Evolutionary conservation across 1,140 invertebrate genomes (phyloP).

Genomic region (Drosophila dunni): DNA sequence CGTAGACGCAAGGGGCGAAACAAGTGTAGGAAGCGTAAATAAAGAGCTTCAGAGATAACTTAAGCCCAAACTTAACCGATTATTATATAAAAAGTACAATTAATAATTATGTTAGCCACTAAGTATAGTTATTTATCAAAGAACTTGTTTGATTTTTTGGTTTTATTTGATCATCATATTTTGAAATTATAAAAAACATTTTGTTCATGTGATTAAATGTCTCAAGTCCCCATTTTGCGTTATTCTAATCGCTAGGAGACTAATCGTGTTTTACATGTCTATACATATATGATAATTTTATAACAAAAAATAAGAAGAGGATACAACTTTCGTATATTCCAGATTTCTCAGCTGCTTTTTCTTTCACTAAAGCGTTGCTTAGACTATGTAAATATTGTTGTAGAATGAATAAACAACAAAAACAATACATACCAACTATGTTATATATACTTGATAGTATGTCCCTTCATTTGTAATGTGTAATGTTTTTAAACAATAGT

Average conservation of each 20-base stretch:
- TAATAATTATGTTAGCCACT: conserved; percentile 21
- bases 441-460: conserved; percentile 19
- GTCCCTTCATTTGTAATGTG: conserved; percentile 19
- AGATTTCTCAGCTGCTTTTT: conserved; percentile 30
- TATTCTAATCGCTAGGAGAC: conserved; percentile 37
- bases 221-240: conserved; percentile 33
- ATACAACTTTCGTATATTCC: conserved; percentile 30
- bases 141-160: conserved; percentile 38
- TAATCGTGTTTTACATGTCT: conserved; percentile 30
- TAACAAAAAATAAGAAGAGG: conserved; percentile 69
- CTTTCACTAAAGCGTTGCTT: conserved; percentile 44
- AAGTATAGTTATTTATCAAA: conserved; percentile 28
- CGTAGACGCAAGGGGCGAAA: conserved; percentile 80
- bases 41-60: background rate
- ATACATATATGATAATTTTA: conserved; percentile 70
- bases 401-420: conserved; percentile 46
- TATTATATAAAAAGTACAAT: conserved; percentile 19
- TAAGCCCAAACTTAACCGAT: conserved; percentile 1
- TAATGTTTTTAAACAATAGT: conserved; percentile 61
- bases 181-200: conserved; percentile 72
- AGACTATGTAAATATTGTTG: conserved; percentile 55
- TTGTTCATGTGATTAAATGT: conserved; percentile 72
- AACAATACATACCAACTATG: conserved; percentile 38
- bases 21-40: conserved; percentile 83
- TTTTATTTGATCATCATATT: conserved; percentile 72